Conservation (phyloP, 2,113 vertebrate genomes). For the Serinus canaria region DNA sequence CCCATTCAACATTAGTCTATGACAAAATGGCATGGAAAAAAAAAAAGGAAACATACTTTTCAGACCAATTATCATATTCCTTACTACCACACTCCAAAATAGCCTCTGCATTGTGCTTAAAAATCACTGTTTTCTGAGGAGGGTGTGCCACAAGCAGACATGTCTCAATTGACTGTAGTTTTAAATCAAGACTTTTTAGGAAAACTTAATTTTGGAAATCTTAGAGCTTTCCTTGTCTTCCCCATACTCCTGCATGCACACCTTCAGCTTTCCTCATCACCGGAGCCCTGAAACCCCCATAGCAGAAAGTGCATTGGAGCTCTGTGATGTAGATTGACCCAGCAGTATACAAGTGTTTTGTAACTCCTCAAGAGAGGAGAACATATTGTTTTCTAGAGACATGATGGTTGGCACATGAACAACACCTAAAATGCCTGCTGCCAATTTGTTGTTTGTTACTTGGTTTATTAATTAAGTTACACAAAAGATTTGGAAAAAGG, state of each 20-base stretch:
- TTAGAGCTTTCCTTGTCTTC: neutral
- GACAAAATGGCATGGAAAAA: neutral
- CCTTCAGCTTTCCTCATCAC: neutral
- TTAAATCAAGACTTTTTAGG: neutral
- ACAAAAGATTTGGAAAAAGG: slow-evolving; percentile 61
- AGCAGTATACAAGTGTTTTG: slow-evolving; percentile 10
- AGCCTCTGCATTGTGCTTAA: neutral
- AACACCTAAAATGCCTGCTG: slow-evolving; percentile 64
- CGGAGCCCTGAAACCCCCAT: neutral
- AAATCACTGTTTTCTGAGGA: neutral
- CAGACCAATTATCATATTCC: fast-evolving
- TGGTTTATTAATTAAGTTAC: slow-evolving; percentile 68
- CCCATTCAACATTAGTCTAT: neutral
- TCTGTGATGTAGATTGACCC: neutral
- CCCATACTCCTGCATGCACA: neutral
- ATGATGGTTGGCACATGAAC: slow-evolving; percentile 53
- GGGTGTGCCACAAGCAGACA: neutral
- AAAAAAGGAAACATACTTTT: neutral
- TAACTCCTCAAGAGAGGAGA: slow-evolving; percentile 3
- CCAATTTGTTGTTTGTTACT: slow-evolving; percentile 66
- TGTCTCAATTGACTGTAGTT: neutral
- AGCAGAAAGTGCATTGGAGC: neutral
- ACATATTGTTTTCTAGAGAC: slow-evolving; percentile 57
- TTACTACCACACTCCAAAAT: neutral
- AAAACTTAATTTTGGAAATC: neutral